Base-by-base conservation (phyloP, 1,140 invertebrate species). In the Drosophila asahinai region DNA sequence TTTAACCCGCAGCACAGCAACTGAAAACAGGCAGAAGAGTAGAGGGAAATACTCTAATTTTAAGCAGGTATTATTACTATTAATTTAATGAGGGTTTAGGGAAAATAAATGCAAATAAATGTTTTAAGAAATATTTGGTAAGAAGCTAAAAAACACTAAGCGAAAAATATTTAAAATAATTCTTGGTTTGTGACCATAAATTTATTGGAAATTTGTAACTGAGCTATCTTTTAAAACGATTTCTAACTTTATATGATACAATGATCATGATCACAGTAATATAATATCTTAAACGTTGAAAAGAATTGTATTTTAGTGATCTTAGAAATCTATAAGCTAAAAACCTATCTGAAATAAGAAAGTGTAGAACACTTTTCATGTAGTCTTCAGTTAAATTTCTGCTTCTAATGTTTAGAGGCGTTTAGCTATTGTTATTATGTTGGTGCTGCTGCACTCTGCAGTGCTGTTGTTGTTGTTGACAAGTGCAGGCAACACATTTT, bases 401-500 rank as follows among this genome's bases (percentile, higher is more conserved):
- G 17, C 22, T 65, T 19, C 25, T 52, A 74, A 61, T 82, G 48
- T 43, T 72, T 63, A 51, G 54, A 67, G 61, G 65, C 71, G 75
- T 83, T 71, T 76, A 66, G 71, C 38, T 36, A 12, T 42, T 36
- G 19, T 17, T 66, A 33, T 19, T 59, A 42, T 52, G 45, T 43
- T 43, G 14, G 19, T 59, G 42, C 3, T n/a, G 6, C 12, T n/a
- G 38, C 61, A 3, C 38, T 58, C 42, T 64, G 51, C 17, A 14
- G 12, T 15, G 14, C 8, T 63, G 17, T 55, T 64, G 43, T 36
- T 76, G 42, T 74, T 83, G 63, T 75, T 75, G 65, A 52, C 66
- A 68, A 73, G 70, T 61, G 70, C 70, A 72, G 54, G 67, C 52
- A 63, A 65, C 52, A 60, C 65, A 67, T 61, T 75, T 89, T 75